Conservation (phyloP, 1,140 invertebrate genomes). For the Drosophila lowei region DNA sequence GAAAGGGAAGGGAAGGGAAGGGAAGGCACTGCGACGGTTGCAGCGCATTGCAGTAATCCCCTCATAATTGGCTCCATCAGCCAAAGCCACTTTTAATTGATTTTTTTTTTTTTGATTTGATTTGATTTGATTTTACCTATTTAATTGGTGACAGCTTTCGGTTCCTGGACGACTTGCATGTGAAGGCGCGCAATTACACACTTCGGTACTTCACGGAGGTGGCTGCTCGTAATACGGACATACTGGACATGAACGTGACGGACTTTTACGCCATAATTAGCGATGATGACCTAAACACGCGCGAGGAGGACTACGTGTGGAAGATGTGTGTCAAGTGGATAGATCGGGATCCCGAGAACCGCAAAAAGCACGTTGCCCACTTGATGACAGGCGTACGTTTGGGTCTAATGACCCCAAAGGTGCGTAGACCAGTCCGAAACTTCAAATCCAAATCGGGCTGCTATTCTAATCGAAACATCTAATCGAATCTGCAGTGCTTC, state of each 20-base stretch:
- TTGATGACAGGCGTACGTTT: conserved; percentile 92
- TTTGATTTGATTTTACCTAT: conserved; percentile 47
- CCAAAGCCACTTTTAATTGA: conserved; percentile 57
- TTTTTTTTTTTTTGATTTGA: conserved; percentile 46
- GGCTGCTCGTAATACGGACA: conserved; percentile 87
- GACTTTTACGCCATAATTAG: conserved; percentile 89
- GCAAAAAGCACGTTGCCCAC: conserved; percentile 87
- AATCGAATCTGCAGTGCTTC: conserved; percentile 84
- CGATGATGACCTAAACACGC: conserved; percentile 90
- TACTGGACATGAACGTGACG: conserved; percentile 88
- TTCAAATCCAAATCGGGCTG: not conserved
- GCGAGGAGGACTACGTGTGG: conserved; percentile 85
- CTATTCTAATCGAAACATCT: not conserved
- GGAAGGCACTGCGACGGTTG: not conserved
- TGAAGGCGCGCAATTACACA: conserved; percentile 87
- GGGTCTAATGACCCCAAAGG: conserved; percentile 92
- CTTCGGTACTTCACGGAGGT: conserved; percentile 90
- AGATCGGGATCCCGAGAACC: conserved; percentile 85
- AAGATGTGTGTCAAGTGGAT: conserved; percentile 86
- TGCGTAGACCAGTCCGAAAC: conserved; percentile 27
- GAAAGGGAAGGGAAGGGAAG: not conserved
- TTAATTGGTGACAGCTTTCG: conserved; percentile 51
- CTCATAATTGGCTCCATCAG: conserved; percentile 8
- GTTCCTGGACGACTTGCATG: conserved; percentile 87
- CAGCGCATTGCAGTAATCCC: not conserved